phyloP scores from a whole-genome alignment of 2,113 vertebrate genomes.

The Daboia siamensis region DNA sequence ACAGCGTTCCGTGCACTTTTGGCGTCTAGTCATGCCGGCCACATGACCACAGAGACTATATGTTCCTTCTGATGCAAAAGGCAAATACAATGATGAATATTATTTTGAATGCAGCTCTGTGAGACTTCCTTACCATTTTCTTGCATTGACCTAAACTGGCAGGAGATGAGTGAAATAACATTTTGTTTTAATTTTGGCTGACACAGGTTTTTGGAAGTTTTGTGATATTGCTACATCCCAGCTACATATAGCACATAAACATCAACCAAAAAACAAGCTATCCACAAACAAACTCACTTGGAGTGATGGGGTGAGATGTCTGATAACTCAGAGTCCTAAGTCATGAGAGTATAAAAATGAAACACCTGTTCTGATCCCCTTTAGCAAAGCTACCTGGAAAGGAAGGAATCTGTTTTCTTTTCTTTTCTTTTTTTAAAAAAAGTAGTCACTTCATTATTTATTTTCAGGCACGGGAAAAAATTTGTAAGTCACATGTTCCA shows the following conservation, averaged over 20 bases:
- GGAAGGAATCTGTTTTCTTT: not conserved
- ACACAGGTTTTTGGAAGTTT: not conserved
- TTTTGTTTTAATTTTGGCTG: not conserved
- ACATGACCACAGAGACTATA: too few relatives aligned
- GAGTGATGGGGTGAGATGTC: not conserved
- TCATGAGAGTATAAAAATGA: not conserved
- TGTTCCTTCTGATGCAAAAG: constrained; percentile 22
- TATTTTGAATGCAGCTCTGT: constrained; percentile 14
- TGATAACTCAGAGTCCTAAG: not conserved
- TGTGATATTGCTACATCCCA: constrained; percentile 2
- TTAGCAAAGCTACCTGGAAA: not conserved
- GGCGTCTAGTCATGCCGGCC: too few relatives aligned
- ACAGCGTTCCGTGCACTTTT: too few relatives aligned
- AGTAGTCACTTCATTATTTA: not conserved
- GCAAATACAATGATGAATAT: constrained; percentile 49
- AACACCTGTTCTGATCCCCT: not conserved
- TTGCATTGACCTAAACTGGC: not conserved
- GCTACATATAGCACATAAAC: not conserved
- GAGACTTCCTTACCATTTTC: constrained; percentile 33
- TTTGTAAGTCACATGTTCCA: not conserved
- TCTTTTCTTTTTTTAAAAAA: not conserved
- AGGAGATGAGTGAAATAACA: not conserved
- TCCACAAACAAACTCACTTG: not conserved
- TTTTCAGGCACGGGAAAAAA: not conserved
- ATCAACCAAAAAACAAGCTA: not conserved